A percentile compares a stretch with the other conserved stretches of the same genome.
phyloP scores from a whole-genome alignment of 2,113 vertebrate genomes.

The Nanger granti region DNA sequence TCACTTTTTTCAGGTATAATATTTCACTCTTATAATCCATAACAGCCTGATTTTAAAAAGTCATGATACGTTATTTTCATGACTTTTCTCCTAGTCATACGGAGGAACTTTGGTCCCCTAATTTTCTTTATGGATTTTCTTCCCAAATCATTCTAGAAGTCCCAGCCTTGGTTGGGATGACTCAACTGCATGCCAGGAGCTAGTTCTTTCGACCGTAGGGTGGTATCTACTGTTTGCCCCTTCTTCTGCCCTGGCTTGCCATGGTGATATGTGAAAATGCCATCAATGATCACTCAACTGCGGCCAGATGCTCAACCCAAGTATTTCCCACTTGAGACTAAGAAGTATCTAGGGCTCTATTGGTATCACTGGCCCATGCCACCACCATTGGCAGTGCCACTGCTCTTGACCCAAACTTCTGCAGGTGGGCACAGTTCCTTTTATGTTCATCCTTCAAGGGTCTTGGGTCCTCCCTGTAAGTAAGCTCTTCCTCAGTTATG shows the following conservation, averaged over 20 bases:
- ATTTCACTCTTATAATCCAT: constrained; percentile 3
- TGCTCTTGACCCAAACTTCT: not conserved
- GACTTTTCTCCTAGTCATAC: not conserved
- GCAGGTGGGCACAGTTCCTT: not conserved
- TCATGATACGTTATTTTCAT: not conserved
- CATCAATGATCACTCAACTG: not conserved
- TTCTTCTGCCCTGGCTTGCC: not conserved
- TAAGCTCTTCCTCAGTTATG: not conserved
- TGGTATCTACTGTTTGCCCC: not conserved
- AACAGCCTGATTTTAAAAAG: constrained; percentile 26
- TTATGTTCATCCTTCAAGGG: not conserved
- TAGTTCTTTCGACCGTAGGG: not conserved
- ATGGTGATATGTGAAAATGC: not conserved
- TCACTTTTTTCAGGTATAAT: constrained; percentile 9
- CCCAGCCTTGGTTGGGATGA: not conserved
- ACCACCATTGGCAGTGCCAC: not conserved
- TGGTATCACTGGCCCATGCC: not conserved
- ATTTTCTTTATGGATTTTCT: not conserved
- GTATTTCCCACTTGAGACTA: not conserved
- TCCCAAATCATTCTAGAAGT: not conserved
- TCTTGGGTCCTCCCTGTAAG: not conserved
- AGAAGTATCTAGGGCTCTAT: not conserved
- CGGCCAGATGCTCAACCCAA: not conserved
- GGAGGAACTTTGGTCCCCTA: not conserved
- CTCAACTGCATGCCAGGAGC: not conserved